Evolutionary conservation across 2,797 vertebrate species (phyloP), one percentile per base, ranked within the genome.

Genomic region (Cryptoprocta ferox): DNA sequence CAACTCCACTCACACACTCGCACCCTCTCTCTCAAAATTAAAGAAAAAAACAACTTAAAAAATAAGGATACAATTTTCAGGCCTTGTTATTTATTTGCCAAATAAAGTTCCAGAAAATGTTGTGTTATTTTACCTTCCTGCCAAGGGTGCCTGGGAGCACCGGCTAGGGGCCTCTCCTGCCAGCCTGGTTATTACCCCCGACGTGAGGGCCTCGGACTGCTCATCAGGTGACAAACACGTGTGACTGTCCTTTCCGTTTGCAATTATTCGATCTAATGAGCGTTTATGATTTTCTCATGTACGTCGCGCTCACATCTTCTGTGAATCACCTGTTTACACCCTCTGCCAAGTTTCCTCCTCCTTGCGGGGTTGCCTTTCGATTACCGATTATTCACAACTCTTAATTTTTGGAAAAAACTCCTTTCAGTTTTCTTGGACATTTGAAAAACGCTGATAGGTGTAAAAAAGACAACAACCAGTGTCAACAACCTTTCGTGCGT

Each of bases 191-290:
- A 0, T 3, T 8, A 14, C 14, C 5, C 3, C 42, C 0, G 8
- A 9, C 13, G 0, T 1, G 3, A 0, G 39, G 3, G 1, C 1
- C 13, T 5, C 0, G 6, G 68, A 37, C 32, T 21, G 0, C 9
- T 4, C 21, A 28, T 5, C 10, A 28, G 15, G 5, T 14, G 35
- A 16, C 2, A 8, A 65, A 18, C 5, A 2, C 12, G 5, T 16
- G 18, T 39, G 9, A 8, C 5, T 0, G 0, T 1, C 2, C 9
- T 21, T 53, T 16, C 35, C 6, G 0, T 45, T 21, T 18, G 16
- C 32, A 2, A 48, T 7, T 16, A 0, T 65, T 12, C 32, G 18
- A 4, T 75, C 24, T 83, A 8, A 66, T 1, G 24, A 82, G 48
- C 37, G 3, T 30, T 35, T 10, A n/a, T 2, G 1, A 6, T 3